Base-by-base conservation (phyloP, 2,797 vertebrate genomes). In the Triplophysa bombifrons region DNA sequence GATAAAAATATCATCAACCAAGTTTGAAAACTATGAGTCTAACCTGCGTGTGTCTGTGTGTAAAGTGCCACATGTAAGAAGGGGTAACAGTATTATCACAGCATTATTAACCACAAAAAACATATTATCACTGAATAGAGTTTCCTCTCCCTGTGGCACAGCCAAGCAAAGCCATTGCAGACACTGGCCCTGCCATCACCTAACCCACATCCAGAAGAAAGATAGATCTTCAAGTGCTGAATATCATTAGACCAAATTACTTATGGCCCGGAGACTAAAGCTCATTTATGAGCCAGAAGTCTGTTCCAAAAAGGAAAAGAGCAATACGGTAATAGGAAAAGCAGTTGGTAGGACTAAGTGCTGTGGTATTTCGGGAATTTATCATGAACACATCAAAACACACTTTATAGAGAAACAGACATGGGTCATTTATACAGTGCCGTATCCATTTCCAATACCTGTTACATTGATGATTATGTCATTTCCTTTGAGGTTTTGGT, bases 261-360 rank as follows among this genome's bases (percentile, higher is more conserved):
- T 82, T 72, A 82, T 72, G 76, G 58, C 27, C 27, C 25, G 27
- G n/a, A 68, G 73, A 55, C 66, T 67, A n/a, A 34, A 63, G 19
- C 64, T 65, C 73, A 76, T 68, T 76, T 72, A 55, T 72, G 30
- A 67, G 61, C 50, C 27, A 76, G 68, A 20, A 67, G 72, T 30
- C 58, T 38, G 25, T 72, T 79, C 65, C 81, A 80, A 51, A 81
- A 72, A 73, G 67, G 71, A 82, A 80, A 80, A 53, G 76, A 82
- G 76, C 65, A 69, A 82, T 73, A 72, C 20, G 71, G 38, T 82
- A 72, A 83, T 80, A 74, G 63, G 63, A 78, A 82, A 82, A 79
- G 74, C 81, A 86, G 80, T 83, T 83, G 83, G 65, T 80, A 73
- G 73, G 67, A 82, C 74, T 78, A 80, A 72, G 61, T 78, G 67